A percentile compares a stretch with the other conserved stretches of the same genome.
Conservation (phyloP, 2,888 invertebrate species). For the Idaea straminata region DNA sequence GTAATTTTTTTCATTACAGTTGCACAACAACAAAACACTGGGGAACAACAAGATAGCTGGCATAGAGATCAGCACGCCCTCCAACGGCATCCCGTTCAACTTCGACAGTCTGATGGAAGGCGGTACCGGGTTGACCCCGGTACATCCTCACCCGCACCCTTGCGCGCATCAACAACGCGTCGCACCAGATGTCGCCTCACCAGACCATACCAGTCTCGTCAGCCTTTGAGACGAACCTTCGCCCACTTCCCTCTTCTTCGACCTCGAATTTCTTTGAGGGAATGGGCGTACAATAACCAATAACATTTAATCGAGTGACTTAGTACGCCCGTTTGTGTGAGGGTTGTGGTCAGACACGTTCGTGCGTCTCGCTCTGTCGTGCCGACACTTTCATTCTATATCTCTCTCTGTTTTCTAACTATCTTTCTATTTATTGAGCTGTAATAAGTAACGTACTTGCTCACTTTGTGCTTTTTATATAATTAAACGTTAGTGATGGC, state of each 20-base stretch:
- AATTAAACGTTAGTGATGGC: conserved; percentile 46
- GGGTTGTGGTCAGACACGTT: neutral
- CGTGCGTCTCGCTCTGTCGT: conserved; percentile 9
- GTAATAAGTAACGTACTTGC: conserved; percentile 60
- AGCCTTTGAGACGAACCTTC: conserved; percentile 84
- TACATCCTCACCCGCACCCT: conserved; percentile 83
- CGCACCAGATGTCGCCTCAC: conserved; percentile 85
- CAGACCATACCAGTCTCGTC: conserved; percentile 88
- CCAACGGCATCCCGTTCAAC: conserved; percentile 92
- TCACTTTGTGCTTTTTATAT: conserved; percentile 70
- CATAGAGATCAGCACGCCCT: conserved; percentile 92
- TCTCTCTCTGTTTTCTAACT: conserved; percentile 30
- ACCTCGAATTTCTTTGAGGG: conserved; percentile 27
- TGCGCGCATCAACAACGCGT: conserved; percentile 89
- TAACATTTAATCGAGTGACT: neutral
- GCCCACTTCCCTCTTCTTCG: conserved; percentile 37
- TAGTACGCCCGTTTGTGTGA: neutral
- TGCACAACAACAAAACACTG: conserved; percentile 71
- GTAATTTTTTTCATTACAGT: conserved; percentile 45
- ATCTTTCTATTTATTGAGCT: conserved; percentile 55
- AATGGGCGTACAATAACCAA: neutral
- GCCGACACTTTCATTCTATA: conserved; percentile 30
- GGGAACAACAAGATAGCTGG: conserved; percentile 85
- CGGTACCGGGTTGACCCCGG: conserved; percentile 94
- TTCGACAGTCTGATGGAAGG: conserved; percentile 96